Percentiles rank a stretch among this genome's conserved stretches.
These are phyloP conservation scores for Passer domesticus DNA, from an alignment of 2,113 vertebrate genomes.

Conservation along the genomic window DNA sequence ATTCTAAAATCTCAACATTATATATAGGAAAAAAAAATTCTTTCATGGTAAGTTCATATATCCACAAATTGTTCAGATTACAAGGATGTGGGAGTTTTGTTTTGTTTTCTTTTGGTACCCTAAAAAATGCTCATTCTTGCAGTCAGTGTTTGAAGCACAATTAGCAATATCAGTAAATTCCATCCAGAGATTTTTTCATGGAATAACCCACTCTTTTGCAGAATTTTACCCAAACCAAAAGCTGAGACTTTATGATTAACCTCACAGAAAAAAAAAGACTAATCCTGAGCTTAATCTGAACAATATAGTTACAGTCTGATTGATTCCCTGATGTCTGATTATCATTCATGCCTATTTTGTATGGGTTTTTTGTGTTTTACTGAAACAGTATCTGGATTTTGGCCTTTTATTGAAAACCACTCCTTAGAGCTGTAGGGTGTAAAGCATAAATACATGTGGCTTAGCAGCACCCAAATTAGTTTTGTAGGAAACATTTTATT, in stretches of 20 bases:
- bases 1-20: not conserved
- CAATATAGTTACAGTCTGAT: not conserved
- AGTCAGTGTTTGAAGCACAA: not conserved
- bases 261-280: not conserved
- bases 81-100: not conserved
- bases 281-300: not conserved
- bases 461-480: not conserved
- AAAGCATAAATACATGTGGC: rapidly evolving
- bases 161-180: not conserved
- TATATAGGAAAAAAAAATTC: not conserved
- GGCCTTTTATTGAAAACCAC: not conserved
- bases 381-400: not conserved
- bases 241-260: not conserved
- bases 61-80: rapidly evolving
- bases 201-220: not conserved
- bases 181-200: not conserved
- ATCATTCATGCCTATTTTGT: not conserved
- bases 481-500: not conserved
- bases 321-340: not conserved
- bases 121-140: not conserved
- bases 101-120: not conserved
- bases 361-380: not conserved
- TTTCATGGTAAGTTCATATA: not conserved
- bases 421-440: not conserved
- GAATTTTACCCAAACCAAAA: not conserved